phyloP scores from a whole-genome alignment of 2,113 vertebrate species.

The Pedionomus torquatus region DNA sequence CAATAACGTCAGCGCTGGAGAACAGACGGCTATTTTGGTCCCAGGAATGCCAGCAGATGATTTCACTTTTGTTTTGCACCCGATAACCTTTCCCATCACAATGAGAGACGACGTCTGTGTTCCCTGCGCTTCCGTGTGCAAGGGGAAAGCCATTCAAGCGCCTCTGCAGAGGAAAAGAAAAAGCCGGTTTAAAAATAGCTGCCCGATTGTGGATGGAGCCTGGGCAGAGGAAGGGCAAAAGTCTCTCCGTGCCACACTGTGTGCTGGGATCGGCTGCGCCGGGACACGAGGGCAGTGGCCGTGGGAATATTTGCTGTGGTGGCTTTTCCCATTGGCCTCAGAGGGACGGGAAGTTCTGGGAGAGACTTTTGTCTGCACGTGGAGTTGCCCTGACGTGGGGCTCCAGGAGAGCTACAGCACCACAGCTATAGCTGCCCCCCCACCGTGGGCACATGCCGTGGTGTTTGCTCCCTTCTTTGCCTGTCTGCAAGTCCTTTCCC shows the following conservation, averaged over 20 bases:
- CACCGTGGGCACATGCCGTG: background rate
- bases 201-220: background rate
- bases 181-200: constrained; percentile 58
- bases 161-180: constrained; percentile 19
- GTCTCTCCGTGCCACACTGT: background rate
- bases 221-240: constrained; percentile 40
- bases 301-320: background rate
- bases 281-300: accelerated
- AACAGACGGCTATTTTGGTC: constrained; percentile 35
- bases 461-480: background rate
- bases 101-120: background rate
- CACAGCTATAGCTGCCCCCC: no score
- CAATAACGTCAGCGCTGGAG: constrained; percentile 24
- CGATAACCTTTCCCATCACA: constrained; percentile 72
- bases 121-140: background rate
- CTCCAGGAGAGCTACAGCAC: background rate
- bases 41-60: constrained; percentile 60
- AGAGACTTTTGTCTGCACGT: background rate
- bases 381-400: accelerated
- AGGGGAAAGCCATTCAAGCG: constrained; percentile 35
- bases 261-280: background rate
- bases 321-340: background rate
- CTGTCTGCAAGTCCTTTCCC: background rate
- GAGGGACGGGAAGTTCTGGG: background rate
- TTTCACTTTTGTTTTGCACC: constrained; percentile 70